Base-by-base conservation (phyloP, 2,888 invertebrate species). In the Dilophus febrilis region DNA sequence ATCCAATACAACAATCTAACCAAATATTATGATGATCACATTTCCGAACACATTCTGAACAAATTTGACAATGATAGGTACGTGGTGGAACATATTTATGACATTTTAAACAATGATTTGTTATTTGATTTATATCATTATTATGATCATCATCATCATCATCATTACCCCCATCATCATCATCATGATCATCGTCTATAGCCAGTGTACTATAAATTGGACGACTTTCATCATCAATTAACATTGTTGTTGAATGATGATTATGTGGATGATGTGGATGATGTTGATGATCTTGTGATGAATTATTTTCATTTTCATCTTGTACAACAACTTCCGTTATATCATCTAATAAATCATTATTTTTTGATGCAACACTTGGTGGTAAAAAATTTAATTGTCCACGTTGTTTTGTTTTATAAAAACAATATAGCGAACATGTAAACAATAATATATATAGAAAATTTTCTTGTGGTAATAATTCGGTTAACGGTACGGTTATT, bases 1-100 rank as follows among this genome's bases (percentile, higher is more conserved):
- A 71, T 11, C 87, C 80, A 45, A 91, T 72, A 59, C 91, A 91
- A 54, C 83, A 85, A 52, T 84, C 77, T 61, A 86, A 68, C 83
- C 84, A 85, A 55, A 75, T 77, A 53, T 86, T 80, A 63, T 84
- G 81, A 60, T 80, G 82, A 54, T 79, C 82, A 50, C 80, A 71
- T 47, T 78, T 74, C 45, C 77, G 70, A 17, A 88, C 73, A 59
- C 86, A 87, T 36, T 76, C 74, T 54, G 85, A 77, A 58, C 92
- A 94, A 41, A 82, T 70, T 46, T 70, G 69, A 56, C 92, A 92
- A 54, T 88, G 87, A 53, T 77, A 72, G 30, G 83, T 76, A 48
- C 82, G 72, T 1, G 81, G 71, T 3, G 74, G 72, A 11, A 68
- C 65, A 46, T 71, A 67, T 50, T 71, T 67, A 26, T 70, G 66